Base-by-base conservation (phyloP, 2,888 invertebrate genomes). In the Euzophera pinguis region DNA sequence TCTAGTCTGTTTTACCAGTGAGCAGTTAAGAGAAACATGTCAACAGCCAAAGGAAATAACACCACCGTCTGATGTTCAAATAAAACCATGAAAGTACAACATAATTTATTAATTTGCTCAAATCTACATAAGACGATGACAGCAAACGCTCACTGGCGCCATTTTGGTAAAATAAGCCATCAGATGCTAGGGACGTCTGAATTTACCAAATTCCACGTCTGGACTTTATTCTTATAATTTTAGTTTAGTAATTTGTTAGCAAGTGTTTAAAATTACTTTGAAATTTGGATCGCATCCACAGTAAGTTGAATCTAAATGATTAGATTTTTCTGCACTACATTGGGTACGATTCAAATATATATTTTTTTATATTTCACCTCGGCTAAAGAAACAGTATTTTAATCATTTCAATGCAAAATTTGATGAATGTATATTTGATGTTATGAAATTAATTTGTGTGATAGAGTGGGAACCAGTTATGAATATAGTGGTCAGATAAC, bases 1-100 rank as follows among this genome's bases (percentile, higher is more conserved):
- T 78, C 80, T 78, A 79, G 81, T 81, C 81, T 69, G 38, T 55
- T 53, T 51, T 60, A 59, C 70, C 73, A 69, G 71, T 73, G 72
- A 59, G 65, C 60, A 52, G 16, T 47, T 38, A 9, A 54, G 49
- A 34, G 48, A 14, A 29, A 41, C 35, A 37, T 14, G n/a, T 10
- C 3, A 17, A 27, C 12, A n/a, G 27, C 39, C 32, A 39, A 50
- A 29, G 32, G 32, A 50, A 37, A 37, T 7, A 13, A 22, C 22
- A 37, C 35, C 35, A 48, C 47, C 35, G 47, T 35, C 10, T 42
- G n/a, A 22, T 17, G 9, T 22, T 42, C 14, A 3, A 13, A 7
- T 17, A 10, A 16, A 17, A 9, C 5, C 3, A 5, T 7, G 4
- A 32, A 9, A 9, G 32, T 32, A 7, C 7, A 32, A 9, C 16